These are phyloP conservation scores for Lindbergichthys nudifrons DNA, from an alignment of 2,797 vertebrate genomes.

Conservation along the genomic window DNA sequence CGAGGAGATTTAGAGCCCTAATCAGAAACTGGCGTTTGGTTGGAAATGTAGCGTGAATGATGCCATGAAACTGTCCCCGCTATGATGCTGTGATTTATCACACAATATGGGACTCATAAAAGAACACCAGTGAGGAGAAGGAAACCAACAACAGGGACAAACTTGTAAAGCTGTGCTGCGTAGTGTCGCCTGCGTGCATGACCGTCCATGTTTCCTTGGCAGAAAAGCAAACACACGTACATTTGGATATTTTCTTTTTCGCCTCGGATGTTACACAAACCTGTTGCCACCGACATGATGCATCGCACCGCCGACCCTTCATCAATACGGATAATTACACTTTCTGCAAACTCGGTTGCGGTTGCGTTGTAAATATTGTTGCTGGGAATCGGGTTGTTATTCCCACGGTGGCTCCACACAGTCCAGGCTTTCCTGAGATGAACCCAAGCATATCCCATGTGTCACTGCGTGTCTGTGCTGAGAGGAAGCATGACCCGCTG, in stretches of 20 bases:
- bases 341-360: constrained; percentile 57
- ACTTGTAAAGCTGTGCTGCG: constrained; percentile 61
- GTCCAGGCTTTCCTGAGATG: constrained; percentile 80
- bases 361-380: constrained; percentile 69
- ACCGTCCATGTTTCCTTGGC: constrained; percentile 40
- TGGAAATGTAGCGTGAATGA: constrained; percentile 87
- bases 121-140: constrained; percentile 46
- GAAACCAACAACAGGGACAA: constrained; percentile 58
- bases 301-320: constrained; percentile 66
- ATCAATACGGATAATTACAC: constrained; percentile 79
- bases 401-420: constrained; percentile 53
- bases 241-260: constrained; percentile 78
- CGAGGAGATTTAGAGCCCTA: constrained; percentile 85
- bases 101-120: constrained; percentile 70
- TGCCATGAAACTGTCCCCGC: constrained; percentile 82
- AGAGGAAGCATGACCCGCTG: constrained; percentile 79
- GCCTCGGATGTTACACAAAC: constrained; percentile 71
- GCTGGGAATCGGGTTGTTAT: constrained; percentile 58
- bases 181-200: constrained; percentile 41
- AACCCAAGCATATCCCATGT: constrained; percentile 75
- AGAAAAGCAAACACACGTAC: constrained; percentile 71
- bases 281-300: constrained; percentile 69
- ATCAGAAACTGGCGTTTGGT: constrained; percentile 81
- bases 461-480: constrained; percentile 81
- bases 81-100: constrained; percentile 82